A percentile compares a stretch with the other conserved stretches of the same genome.
phyloP scores from a whole-genome alignment of 2,113 vertebrate genomes.

The Chaenocephalus aceratus region DNA sequence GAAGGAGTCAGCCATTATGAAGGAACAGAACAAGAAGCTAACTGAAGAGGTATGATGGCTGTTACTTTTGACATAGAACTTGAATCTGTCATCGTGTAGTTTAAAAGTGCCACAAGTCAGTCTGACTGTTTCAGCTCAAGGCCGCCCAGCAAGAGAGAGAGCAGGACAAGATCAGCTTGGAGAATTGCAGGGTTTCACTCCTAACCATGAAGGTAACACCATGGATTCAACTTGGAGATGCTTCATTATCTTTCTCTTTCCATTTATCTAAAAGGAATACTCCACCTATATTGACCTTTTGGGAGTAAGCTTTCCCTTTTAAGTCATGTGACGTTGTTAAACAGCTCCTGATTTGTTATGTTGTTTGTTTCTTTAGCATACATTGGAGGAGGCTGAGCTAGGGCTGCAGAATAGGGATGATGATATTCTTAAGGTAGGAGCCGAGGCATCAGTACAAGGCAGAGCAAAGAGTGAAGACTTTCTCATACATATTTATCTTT shows the following conservation, averaged over 20 bases:
- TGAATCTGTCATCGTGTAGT: not conserved
- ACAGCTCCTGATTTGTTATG: not conserved
- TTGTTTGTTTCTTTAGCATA: conserved; percentile 46
- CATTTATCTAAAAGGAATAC: not conserved
- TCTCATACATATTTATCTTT: not conserved
- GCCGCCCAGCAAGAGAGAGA: conserved; percentile 37
- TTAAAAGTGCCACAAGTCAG: not conserved
- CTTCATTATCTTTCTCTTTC: not conserved
- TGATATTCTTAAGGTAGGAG: conserved; percentile 62
- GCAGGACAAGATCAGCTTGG: conserved; percentile 34
- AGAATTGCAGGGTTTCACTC: conserved; percentile 22
- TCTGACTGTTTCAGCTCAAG: conserved; percentile 52
- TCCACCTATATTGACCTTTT: no score
- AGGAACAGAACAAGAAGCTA: conserved; percentile 56
- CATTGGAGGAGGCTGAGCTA: conserved; percentile 55
- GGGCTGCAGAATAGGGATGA: conserved; percentile 59
- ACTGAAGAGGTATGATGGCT: conserved; percentile 46
- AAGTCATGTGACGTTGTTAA: no score
- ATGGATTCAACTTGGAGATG: not conserved
- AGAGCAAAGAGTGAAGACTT: not conserved
- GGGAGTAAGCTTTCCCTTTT: no score
- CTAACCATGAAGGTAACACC: conserved; percentile 55
- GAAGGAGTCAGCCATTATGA: conserved; percentile 32
- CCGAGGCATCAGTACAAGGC: not conserved
- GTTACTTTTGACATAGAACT: not conserved